These are phyloP conservation scores for Notechis scutatus DNA, from an alignment of 2,113 vertebrate species.

Conservation along the genomic window DNA sequence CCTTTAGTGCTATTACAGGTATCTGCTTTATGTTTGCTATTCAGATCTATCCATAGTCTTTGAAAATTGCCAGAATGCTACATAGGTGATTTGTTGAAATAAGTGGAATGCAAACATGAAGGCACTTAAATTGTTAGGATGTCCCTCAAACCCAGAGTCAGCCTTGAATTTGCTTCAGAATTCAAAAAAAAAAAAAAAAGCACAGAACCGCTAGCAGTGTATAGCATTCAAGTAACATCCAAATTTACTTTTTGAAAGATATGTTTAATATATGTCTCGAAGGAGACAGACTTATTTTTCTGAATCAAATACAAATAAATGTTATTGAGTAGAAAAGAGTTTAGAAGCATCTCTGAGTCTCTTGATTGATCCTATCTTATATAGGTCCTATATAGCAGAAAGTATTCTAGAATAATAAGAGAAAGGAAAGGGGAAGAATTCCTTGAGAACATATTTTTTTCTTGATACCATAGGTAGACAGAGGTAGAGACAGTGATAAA, in stretches of 20 bases:
- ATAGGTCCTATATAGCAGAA: neutral
- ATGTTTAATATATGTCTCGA: neutral
- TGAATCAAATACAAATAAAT: neutral
- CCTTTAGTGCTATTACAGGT: neutral
- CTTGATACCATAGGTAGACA: neutral
- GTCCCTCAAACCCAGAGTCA: neutral
- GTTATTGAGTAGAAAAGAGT: neutral
- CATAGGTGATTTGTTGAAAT: neutral
- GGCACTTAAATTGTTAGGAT: neutral
- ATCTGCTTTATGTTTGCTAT: neutral
- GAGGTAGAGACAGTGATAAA: neutral
- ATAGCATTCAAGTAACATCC: neutral
- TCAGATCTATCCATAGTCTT: neutral
- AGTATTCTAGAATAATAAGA: neutral
- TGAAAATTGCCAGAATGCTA: neutral
- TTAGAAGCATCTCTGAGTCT: neutral
- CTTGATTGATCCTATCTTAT: neutral
- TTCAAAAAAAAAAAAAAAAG: no score
- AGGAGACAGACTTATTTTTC: neutral
- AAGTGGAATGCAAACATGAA: neutral
- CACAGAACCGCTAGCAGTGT: neutral
- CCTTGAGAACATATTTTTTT: neutral
- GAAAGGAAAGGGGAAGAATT: neutral
- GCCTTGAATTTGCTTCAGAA: neutral
- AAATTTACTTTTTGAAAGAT: neutral